Percentiles rank a stretch among this genome's conserved stretches.
These are phyloP conservation scores for Pinna nobilis DNA, from an alignment of 1,140 invertebrate genomes.

Conservation along the genomic window DNA sequence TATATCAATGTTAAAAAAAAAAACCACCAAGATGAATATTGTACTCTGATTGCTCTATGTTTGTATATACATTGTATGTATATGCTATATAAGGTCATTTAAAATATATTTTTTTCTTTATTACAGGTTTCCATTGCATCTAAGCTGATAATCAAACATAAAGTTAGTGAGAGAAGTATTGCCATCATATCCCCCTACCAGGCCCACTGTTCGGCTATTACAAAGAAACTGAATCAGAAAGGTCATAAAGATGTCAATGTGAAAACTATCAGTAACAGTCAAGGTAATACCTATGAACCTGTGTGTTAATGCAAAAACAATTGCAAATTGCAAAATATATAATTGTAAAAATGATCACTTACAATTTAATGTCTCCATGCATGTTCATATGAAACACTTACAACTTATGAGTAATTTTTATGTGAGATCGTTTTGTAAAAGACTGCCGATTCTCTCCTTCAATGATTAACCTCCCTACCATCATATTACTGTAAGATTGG, in stretches of 20 bases:
- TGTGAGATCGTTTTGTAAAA: too few species aligned
- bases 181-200: conserved; percentile 49
- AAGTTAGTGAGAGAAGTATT: conserved; percentile 39
- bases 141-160: conserved; percentile 37
- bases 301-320: too few species aligned
- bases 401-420: too few species aligned
- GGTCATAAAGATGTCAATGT: conserved; percentile 31
- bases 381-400: too few species aligned
- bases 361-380: too few species aligned
- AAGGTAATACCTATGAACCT: too few species aligned
- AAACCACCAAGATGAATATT: neutral
- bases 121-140: conserved; percentile 43
- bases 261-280: conserved; percentile 19
- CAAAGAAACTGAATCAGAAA: conserved; percentile 32
- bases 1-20: too few species aligned
- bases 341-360: neutral
- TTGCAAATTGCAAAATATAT: neutral
- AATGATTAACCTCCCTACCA: too few species aligned
- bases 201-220: conserved; percentile 45
- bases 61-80: too few species aligned
- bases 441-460: too few species aligned
- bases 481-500: too few species aligned
- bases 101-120: neutral
- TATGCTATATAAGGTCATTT: too few species aligned
- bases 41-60: neutral